phyloP scores from a whole-genome alignment of 2,888 invertebrate genomes.

The Rhingia campestris region DNA sequence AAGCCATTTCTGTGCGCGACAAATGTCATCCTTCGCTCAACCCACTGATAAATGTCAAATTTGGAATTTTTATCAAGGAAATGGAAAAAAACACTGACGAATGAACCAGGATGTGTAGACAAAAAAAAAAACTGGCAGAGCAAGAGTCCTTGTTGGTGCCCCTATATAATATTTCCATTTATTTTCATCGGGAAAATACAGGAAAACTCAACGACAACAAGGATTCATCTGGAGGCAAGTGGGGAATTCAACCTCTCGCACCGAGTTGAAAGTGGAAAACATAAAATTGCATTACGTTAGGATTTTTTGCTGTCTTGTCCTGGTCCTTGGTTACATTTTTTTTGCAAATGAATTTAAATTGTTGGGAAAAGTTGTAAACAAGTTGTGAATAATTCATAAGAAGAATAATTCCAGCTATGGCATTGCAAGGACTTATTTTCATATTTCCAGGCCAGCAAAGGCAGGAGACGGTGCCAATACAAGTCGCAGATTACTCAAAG shows the following conservation, averaged over 20 bases:
- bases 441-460: background rate
- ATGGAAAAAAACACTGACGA: too few relatives aligned
- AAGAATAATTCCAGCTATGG: conserved; percentile 34
- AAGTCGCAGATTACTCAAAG: conserved; percentile 27
- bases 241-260: conserved; percentile 24
- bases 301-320: background rate
- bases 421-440: conserved; percentile 1
- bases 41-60: conserved; percentile 54
- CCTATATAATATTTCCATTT: conserved; percentile 10
- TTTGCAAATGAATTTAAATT: conserved; percentile 61
- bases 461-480: background rate
- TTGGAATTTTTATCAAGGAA: background rate
- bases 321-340: conserved; percentile 16
- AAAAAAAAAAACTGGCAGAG: conserved; percentile 44
- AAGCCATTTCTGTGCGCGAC: conserved; percentile 5
- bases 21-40: conserved; percentile 45
- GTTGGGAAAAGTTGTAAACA: conserved; percentile 66
- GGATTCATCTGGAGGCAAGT: conserved; percentile 18
- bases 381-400: conserved; percentile 69
- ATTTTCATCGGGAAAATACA: conserved; percentile 32
- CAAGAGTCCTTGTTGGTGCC: conserved; percentile 26
- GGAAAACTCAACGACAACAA: conserved; percentile 31
- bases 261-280: conserved; percentile 48
- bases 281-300: conserved; percentile 56
- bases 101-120: conserved; percentile 23